Conservation (phyloP, 2,888 invertebrate species). For the Heliconius charithonia region DNA sequence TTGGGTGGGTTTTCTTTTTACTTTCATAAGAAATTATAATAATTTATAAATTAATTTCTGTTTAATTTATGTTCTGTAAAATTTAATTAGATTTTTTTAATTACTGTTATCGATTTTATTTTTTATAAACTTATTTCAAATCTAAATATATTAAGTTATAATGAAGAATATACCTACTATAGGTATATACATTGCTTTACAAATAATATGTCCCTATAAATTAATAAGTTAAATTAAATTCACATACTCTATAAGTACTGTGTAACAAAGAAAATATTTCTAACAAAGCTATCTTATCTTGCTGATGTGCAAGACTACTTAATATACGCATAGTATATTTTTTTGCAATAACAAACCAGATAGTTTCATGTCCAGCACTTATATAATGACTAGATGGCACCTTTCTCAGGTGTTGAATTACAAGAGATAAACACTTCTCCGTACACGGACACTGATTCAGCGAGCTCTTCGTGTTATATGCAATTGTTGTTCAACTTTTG, state of each 20-base stretch:
- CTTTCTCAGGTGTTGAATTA: conserved; percentile 65
- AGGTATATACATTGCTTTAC: too few species aligned
- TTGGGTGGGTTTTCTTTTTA: background rate
- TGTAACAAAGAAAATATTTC: background rate
- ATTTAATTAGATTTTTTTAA: too few species aligned
- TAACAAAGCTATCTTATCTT: background rate
- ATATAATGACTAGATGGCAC: conserved; percentile 38
- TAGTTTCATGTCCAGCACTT: conserved; percentile 15
- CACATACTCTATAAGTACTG: background rate
- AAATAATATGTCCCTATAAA: too few species aligned
- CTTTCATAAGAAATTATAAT: background rate
- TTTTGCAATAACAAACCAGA: conserved; percentile 9
- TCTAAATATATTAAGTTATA: background rate
- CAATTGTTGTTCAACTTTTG: conserved; percentile 30
- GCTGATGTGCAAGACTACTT: background rate
- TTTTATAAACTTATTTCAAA: background rate
- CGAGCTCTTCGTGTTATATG: conserved; percentile 42
- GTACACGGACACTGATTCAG: conserved; percentile 62
- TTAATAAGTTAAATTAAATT: background rate
- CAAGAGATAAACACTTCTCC: conserved; percentile 68
- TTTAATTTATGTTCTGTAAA: too few species aligned
- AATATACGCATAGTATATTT: conserved; percentile 5
- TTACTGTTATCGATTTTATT: too few species aligned
- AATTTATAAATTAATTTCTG: background rate
- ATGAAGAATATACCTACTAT: too few species aligned